phyloP scores from a whole-genome alignment of 2,797 vertebrate genomes.

The Tangara arthus region DNA sequence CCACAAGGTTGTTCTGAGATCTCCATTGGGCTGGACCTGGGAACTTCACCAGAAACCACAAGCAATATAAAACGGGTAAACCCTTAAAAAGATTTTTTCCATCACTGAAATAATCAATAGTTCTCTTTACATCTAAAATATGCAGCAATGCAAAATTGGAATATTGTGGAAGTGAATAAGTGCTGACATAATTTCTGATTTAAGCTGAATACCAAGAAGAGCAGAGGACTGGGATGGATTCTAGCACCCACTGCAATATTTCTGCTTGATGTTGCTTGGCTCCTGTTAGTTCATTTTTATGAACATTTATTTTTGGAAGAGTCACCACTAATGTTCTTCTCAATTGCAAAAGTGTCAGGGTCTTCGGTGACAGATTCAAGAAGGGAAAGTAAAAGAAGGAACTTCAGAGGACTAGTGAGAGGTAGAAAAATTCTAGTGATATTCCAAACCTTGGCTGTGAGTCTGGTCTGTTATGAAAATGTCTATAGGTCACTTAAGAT shows the following conservation, averaged over 20 bases:
- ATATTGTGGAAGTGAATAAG: background rate
- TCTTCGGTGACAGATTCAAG: background rate
- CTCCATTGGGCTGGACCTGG: background rate
- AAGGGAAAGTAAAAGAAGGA: background rate
- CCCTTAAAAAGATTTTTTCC: background rate
- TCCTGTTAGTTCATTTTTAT: background rate
- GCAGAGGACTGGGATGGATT: background rate
- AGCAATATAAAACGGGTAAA: background rate
- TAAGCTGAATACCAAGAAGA: background rate
- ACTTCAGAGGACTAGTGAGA: background rate
- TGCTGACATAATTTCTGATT: slow-evolving; percentile 4
- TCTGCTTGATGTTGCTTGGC: background rate
- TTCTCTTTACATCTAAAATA: background rate
- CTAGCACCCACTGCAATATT: background rate
- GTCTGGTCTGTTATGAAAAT: background rate
- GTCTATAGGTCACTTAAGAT: background rate
- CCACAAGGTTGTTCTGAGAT: background rate
- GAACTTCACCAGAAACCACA: background rate
- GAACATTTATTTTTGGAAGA: slow-evolving; percentile 4
- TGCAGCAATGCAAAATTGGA: background rate
- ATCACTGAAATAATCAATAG: background rate
- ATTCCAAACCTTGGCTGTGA: background rate
- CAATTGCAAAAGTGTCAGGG: background rate
- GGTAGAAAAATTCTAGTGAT: background rate
- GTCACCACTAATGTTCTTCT: background rate